These are phyloP conservation scores for Lasioglossum lativentre DNA, from an alignment of 2,888 invertebrate genomes.

Conservation along the genomic window DNA sequence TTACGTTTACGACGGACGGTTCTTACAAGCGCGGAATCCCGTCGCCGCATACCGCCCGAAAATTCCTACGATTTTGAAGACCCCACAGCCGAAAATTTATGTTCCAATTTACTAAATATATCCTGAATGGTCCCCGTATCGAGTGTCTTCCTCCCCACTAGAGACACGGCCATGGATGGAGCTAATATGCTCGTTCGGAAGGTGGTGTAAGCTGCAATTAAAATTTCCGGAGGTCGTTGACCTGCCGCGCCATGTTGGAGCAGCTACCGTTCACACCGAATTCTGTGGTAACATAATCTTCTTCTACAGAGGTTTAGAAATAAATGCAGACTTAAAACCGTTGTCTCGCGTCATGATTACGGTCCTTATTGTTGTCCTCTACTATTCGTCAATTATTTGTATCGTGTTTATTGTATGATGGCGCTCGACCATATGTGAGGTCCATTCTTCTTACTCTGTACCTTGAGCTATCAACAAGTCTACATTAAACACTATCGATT, in stretches of 20 bases:
- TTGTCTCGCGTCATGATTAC: too few relatives aligned
- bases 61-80: conserved; percentile 52
- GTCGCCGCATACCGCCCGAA: conserved; percentile 34
- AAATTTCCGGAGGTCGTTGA: not conserved
- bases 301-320: too few relatives aligned
- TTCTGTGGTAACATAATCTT: too few relatives aligned
- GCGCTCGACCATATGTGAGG: too few relatives aligned
- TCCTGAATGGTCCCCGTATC: conserved; percentile 24
- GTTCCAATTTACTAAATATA: conserved; percentile 55
- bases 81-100: conserved; percentile 31
- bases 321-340: too few relatives aligned
- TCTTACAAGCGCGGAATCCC: conserved; percentile 36
- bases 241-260: not conserved
- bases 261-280: not conserved
- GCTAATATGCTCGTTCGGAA: not conserved
- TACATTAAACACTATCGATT: too few relatives aligned
- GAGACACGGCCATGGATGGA: not conserved
- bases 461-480: too few relatives aligned
- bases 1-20: conserved; percentile 29
- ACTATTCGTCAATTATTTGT: too few relatives aligned
- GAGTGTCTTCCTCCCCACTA: conserved; percentile 23
- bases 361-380: too few relatives aligned
- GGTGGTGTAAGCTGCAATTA: not conserved
- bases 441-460: too few relatives aligned
- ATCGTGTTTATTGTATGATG: too few relatives aligned